These are phyloP conservation scores for Psilopsiagon aurifrons DNA, from an alignment of 2,113 vertebrate species.

Conservation along the genomic window DNA sequence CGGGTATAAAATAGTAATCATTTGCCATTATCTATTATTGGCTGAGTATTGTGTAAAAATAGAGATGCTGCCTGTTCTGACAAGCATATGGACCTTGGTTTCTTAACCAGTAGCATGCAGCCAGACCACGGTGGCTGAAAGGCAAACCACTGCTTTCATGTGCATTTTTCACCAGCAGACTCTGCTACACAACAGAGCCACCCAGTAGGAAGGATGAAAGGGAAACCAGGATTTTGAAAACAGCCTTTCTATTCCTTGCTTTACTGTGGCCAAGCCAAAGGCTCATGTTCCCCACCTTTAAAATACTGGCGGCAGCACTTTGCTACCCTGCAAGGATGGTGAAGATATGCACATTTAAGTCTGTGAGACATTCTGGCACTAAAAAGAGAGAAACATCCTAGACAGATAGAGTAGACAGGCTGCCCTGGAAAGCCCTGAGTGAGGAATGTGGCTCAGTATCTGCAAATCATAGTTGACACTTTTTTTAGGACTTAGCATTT, in stretches of 20 bases:
- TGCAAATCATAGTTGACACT: slow-evolving; percentile 35
- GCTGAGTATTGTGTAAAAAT: not conserved
- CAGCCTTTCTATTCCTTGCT: not conserved
- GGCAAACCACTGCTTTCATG: not conserved
- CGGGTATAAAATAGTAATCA: not conserved
- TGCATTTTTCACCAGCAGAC: not conserved
- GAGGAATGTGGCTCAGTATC: slow-evolving; percentile 21
- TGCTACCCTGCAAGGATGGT: not conserved
- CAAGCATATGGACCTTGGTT: not conserved
- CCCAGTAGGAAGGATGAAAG: slow-evolving; percentile 31
- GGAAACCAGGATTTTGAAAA: not conserved
- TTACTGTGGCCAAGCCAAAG: not conserved
- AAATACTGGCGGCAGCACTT: not conserved
- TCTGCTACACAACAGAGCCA: not conserved
- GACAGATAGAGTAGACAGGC: not conserved
- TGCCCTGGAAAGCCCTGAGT: slow-evolving; percentile 22
- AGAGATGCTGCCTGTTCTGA: not conserved
- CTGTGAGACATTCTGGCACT: not conserved
- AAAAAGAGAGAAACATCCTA: not conserved
- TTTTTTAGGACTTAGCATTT: slow-evolving; percentile 37
- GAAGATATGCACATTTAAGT: not conserved
- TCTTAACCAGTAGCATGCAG: not conserved
- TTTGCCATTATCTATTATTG: not conserved
- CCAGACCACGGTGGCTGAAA: not conserved
- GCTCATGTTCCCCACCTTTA: not conserved